A percentile compares a stretch with the other conserved stretches of the same genome.
Conservation (phyloP, 2,113 vertebrate species). For the Alces alces region DNA sequence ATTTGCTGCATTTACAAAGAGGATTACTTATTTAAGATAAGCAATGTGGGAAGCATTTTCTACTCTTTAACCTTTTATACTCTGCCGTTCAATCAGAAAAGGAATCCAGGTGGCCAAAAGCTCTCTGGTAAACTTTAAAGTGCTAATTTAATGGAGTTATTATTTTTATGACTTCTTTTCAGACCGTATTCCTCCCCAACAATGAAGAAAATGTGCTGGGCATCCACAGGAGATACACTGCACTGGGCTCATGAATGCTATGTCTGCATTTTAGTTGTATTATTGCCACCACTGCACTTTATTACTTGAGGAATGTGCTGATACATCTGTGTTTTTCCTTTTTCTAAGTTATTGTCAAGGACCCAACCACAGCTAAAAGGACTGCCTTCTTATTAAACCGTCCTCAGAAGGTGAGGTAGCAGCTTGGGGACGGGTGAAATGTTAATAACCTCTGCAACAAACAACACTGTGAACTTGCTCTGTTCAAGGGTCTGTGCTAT, state of each 20-base stretch:
- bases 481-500: background rate
- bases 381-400: background rate
- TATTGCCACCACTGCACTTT: background rate
- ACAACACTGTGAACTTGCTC: background rate
- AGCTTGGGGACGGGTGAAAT: background rate
- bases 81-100: background rate
- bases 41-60: background rate
- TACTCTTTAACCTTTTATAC: background rate
- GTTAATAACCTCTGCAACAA: background rate
- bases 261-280: background rate
- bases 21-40: background rate
- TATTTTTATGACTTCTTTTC: background rate
- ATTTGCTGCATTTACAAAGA: background rate
- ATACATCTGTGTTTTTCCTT: background rate
- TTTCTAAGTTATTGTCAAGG: background rate
- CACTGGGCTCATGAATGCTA: accelerated
- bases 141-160: background rate
- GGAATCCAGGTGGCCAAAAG: background rate
- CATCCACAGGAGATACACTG: accelerated
- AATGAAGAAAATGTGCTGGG: background rate
- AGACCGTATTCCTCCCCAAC: background rate
- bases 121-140: background rate
- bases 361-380: background rate
- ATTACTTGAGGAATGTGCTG: background rate
- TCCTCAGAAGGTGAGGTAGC: background rate